Evolutionary conservation across 2,113 vertebrate genomes (phyloP).

Genomic region (Gambusia affinis): DNA sequence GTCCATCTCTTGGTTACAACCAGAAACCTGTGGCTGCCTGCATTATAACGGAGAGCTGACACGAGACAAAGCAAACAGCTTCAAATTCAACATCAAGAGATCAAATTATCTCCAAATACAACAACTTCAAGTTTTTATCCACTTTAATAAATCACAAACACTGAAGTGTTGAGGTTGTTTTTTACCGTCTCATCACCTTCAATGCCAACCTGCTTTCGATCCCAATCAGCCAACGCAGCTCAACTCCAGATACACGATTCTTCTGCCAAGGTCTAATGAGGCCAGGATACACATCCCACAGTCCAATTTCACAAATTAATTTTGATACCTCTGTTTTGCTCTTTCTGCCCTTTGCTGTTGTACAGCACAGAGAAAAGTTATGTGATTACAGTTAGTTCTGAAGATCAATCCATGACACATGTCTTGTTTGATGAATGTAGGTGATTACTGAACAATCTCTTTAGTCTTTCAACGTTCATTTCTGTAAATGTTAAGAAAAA

Average conservation of each 20-base stretch:
- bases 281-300: constrained; percentile 27
- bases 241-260: constrained; percentile 17
- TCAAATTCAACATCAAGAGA: constrained; percentile 2
- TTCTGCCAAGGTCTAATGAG: constrained; percentile 40
- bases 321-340: constrained; percentile 3
- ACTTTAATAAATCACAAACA: background rate
- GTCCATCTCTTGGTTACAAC: constrained; percentile 18
- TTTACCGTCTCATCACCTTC: constrained; percentile 15
- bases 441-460: too few relatives aligned
- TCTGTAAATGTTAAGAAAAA: too few relatives aligned
- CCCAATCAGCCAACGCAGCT: constrained; percentile 3
- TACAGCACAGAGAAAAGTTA: background rate
- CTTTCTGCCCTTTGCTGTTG: background rate
- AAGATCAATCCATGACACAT: too few relatives aligned
- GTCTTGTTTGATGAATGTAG: too few relatives aligned
- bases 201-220: constrained; percentile 7
- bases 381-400: background rate
- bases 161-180: background rate
- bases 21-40: constrained; percentile 19
- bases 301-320: constrained; percentile 30
- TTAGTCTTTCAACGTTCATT: too few relatives aligned
- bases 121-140: background rate
- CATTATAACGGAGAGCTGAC: constrained; percentile 16
- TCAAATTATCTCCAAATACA: constrained; percentile 11
- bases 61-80: constrained; percentile 18